These are phyloP conservation scores for Eurypyga helias DNA, from an alignment of 2,113 vertebrate species.

Conservation along the genomic window DNA sequence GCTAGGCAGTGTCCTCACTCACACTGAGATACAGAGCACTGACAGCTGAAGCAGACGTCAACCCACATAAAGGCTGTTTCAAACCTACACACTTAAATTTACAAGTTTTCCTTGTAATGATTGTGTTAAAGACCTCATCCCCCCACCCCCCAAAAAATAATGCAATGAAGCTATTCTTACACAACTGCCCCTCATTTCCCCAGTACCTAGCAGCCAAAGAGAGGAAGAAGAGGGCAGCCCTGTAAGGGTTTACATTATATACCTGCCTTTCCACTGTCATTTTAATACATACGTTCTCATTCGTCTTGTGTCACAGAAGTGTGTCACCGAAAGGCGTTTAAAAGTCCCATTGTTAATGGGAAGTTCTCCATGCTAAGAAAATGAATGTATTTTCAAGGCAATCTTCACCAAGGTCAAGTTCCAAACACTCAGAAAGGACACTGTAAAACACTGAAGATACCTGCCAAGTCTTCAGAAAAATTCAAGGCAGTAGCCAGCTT, in stretches of 20 bases:
- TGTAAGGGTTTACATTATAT: background rate
- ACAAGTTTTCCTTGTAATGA: background rate
- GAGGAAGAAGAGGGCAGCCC: background rate
- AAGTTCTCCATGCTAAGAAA: background rate
- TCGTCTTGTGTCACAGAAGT: too few species aligned
- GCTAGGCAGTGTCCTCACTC: background rate
- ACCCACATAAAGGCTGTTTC: background rate
- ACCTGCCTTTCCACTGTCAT: background rate
- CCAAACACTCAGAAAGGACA: background rate
- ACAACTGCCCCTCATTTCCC: background rate
- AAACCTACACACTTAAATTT: background rate
- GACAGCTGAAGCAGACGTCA: background rate
- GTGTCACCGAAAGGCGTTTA: background rate
- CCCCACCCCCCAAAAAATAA: too few species aligned
- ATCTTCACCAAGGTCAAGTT: background rate
- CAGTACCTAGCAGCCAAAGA: background rate
- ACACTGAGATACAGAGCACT: too few species aligned
- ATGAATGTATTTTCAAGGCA: background rate
- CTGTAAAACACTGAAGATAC: background rate
- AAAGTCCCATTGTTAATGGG: background rate
- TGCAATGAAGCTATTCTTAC: background rate
- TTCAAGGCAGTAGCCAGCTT: background rate
- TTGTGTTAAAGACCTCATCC: accelerated
- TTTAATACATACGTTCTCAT: too few species aligned
- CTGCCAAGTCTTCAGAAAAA: background rate